phyloP scores from a whole-genome alignment of 2,888 invertebrate genomes.

The Proisotoma minuta region DNA sequence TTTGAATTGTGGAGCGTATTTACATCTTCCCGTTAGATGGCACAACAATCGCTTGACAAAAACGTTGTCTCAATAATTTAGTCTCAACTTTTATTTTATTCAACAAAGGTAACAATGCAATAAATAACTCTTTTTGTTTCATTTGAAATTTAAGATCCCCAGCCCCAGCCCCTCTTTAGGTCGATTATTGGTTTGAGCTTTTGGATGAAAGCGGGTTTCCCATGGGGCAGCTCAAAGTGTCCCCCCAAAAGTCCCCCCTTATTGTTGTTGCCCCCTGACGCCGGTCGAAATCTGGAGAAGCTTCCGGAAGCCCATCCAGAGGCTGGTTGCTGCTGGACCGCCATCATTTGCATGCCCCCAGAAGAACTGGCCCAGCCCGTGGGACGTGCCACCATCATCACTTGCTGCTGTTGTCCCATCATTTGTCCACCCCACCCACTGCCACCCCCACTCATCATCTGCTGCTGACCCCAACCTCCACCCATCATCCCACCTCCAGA shows the following conservation, averaged over 20 bases:
- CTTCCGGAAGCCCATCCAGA: conserved; percentile 26
- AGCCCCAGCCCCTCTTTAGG: conserved; percentile 23
- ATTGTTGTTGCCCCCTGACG: conserved; percentile 7
- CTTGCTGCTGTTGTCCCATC: neutral
- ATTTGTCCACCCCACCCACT: neutral
- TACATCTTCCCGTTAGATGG: no score
- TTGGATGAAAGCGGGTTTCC: conserved; percentile 29
- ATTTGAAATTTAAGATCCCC: neutral
- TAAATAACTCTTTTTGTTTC: neutral
- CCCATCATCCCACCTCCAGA: neutral
- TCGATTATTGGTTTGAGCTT: conserved; percentile 35
- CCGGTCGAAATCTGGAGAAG: conserved; percentile 18
- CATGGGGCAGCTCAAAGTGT: conserved; percentile 12
- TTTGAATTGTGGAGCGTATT: no score
- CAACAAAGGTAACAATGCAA: no score
- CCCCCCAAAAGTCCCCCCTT: conserved; percentile 15
- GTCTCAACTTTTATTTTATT: no score
- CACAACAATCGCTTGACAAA: no score
- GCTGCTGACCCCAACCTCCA: neutral
- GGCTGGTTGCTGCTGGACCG: conserved; percentile 8
- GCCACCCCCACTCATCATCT: neutral
- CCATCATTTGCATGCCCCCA: neutral
- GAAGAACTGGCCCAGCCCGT: conserved; percentile 25
- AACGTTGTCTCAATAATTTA: no score
- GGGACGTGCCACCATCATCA: conserved; percentile 18